These are phyloP conservation scores for Lepidiolamprologus cunningtoni DNA, from an alignment of 2,113 vertebrate species.

Conservation along the genomic window DNA sequence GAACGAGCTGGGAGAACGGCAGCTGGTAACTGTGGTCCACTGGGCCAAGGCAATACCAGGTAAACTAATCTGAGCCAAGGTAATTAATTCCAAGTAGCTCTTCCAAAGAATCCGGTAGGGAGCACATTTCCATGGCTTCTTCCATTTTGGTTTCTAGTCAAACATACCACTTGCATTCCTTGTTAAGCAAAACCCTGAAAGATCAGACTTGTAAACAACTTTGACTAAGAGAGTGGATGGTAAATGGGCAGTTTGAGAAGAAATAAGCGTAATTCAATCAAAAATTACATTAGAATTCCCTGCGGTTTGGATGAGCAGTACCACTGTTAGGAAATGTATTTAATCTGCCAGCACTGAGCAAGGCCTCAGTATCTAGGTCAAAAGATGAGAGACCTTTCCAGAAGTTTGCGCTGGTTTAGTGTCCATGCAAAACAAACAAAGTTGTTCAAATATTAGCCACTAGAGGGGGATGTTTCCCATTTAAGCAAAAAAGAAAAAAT, in stretches of 20 bases:
- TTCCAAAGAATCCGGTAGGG: not conserved
- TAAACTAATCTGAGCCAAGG: slow-evolving; percentile 43
- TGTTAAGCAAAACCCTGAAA: not conserved
- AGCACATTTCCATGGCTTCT: not conserved
- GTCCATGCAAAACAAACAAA: not conserved
- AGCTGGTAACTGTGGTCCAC: slow-evolving; percentile 88
- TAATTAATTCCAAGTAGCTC: not conserved
- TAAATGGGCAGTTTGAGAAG: not conserved
- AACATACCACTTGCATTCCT: not conserved
- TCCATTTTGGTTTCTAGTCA: not conserved
- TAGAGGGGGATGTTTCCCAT: slow-evolving; percentile 46
- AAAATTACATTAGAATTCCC: not conserved
- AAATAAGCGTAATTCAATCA: not conserved
- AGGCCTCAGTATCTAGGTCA: not conserved
- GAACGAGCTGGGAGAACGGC: slow-evolving; percentile 89
- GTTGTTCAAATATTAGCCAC: slow-evolving; percentile 23
- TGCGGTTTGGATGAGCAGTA: not conserved
- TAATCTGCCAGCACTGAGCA: not conserved
- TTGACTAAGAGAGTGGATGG: not conserved
- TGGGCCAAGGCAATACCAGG: slow-evolving; percentile 97
- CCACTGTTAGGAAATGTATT: not conserved
- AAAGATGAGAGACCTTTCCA: not conserved
- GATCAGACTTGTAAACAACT: not conserved
- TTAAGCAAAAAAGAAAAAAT: not conserved
- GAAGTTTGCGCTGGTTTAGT: not conserved